A percentile compares a stretch with the other conserved stretches of the same genome.
Evolutionary conservation across 2,797 vertebrate species (phyloP).

Genomic region (Spondyliosoma cantharus): DNA sequence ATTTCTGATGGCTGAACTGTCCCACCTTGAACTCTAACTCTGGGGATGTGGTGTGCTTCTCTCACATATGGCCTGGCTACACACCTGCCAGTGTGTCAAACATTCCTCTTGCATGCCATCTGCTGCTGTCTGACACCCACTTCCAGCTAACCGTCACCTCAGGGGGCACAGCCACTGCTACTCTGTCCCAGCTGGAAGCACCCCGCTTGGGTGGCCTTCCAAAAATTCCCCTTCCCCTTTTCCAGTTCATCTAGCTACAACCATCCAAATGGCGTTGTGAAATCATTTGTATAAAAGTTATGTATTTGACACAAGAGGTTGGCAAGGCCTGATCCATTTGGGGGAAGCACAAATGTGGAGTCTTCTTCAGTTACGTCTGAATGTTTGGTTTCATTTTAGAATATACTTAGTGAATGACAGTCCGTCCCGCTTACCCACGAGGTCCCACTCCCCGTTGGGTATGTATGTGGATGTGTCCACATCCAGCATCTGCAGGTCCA

Average conservation of each 20-base stretch:
- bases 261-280: slow-evolving; percentile 5
- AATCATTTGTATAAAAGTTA: neutral
- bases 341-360: neutral
- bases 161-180: slow-evolving; percentile 23
- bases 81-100: slow-evolving; percentile 49
- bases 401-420: neutral
- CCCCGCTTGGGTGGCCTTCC: slow-evolving; percentile 17
- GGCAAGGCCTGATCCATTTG: neutral
- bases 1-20: slow-evolving; percentile 11
- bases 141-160: slow-evolving; percentile 42
- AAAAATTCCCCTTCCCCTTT: slow-evolving; percentile 19
- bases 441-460: slow-evolving; percentile 94
- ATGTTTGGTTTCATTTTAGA: slow-evolving; percentile 1
- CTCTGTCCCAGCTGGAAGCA: slow-evolving; percentile 50
- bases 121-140: slow-evolving; percentile 67
- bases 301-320: neutral
- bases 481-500: slow-evolving; percentile 93
- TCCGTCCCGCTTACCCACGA: slow-evolving; percentile 86
- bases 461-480: slow-evolving; percentile 93
- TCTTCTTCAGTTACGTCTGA: neutral
- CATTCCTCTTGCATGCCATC: slow-evolving; percentile 56
- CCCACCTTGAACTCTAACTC: slow-evolving; percentile 31
- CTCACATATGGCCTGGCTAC: slow-evolving; percentile 58
- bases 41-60: slow-evolving; percentile 14
- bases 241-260: slow-evolving; percentile 22